A percentile compares a stretch with the other conserved stretches of the same genome.
These are phyloP conservation scores for Alca torda DNA, from an alignment of 2,797 vertebrate genomes.

Conservation along the genomic window DNA sequence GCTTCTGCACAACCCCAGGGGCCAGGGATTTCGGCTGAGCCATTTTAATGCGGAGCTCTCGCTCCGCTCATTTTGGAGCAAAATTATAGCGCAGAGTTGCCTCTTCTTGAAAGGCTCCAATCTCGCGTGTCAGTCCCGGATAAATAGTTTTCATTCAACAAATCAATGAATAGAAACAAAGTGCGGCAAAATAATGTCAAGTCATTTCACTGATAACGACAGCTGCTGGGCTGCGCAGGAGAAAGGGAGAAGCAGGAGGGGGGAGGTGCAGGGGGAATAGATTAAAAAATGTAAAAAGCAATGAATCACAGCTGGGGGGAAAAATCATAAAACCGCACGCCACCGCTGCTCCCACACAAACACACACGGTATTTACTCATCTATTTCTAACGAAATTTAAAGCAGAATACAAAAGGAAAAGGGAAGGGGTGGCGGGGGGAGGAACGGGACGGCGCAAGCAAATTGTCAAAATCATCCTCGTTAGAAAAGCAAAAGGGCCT, in stretches of 20 bases:
- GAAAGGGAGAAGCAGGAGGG: conserved; percentile 8
- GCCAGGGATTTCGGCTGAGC: neutral
- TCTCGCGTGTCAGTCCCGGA: neutral
- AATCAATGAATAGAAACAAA: conserved; percentile 66
- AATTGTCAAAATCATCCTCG: neutral
- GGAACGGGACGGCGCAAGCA: neutral
- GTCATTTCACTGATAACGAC: conserved; percentile 52
- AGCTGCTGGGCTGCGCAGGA: conserved; percentile 44
- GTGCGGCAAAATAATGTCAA: conserved; percentile 44
- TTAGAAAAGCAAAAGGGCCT: conserved; percentile 1
- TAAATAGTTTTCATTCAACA: conserved; percentile 70
- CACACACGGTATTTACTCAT: conserved; percentile 6
- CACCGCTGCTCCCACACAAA: neutral
- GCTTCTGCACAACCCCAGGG: neutral
- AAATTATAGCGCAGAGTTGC: neutral
- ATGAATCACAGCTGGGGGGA: conserved; percentile 57
- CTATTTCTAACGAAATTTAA: neutral
- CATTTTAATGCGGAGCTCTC: neutral
- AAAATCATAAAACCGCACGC: conserved; percentile 30
- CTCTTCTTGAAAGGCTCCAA: conserved; percentile 28
- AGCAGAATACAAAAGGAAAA: neutral
- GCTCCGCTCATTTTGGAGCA: neutral
- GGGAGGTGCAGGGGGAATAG: neutral
- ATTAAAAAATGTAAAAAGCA: conserved; percentile 57
- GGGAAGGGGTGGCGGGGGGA: neutral